Evolutionary conservation across 64 coral and sea anemone species (phyloP).

Genomic region (Montipora cactus): DNA sequence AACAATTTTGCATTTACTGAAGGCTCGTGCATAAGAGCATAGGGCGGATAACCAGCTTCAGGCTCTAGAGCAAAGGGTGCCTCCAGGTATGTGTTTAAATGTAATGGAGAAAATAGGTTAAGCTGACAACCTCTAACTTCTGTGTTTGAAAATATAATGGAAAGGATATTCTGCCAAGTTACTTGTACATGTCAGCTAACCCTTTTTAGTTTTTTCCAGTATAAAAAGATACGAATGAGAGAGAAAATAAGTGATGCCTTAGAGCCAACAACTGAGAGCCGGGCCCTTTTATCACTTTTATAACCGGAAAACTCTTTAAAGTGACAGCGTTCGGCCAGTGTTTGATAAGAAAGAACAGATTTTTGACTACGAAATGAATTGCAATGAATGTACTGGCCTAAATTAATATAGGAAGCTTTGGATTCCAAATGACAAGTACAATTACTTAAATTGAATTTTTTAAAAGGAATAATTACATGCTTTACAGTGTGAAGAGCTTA

Average conservation of each 20-base stretch:
- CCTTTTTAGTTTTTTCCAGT: neutral
- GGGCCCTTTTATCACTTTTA: neutral
- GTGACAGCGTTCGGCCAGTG: neutral
- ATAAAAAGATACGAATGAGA: neutral
- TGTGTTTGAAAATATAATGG: too few species aligned
- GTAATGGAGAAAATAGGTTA: too few species aligned
- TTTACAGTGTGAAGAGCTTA: neutral
- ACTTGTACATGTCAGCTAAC: too few species aligned
- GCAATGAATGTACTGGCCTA: neutral
- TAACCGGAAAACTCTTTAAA: neutral
- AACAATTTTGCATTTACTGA: too few species aligned
- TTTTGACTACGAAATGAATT: neutral
- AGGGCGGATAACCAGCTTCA: too few species aligned
- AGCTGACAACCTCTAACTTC: too few species aligned
- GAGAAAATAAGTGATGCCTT: neutral
- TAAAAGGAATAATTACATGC: neutral
- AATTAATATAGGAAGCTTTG: neutral
- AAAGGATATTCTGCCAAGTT: too few species aligned
- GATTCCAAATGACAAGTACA: neutral
- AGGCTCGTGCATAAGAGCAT: too few species aligned
- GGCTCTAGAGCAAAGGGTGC: too few species aligned
- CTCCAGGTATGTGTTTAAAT: too few species aligned
- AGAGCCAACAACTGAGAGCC: neutral
- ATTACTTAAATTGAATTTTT: neutral
- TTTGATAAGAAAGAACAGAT: neutral